Evolutionary conservation across 2,113 vertebrate species (phyloP), one percentile per base, ranked within the genome.

Genomic region (Phylloscopus trochiloides): DNA sequence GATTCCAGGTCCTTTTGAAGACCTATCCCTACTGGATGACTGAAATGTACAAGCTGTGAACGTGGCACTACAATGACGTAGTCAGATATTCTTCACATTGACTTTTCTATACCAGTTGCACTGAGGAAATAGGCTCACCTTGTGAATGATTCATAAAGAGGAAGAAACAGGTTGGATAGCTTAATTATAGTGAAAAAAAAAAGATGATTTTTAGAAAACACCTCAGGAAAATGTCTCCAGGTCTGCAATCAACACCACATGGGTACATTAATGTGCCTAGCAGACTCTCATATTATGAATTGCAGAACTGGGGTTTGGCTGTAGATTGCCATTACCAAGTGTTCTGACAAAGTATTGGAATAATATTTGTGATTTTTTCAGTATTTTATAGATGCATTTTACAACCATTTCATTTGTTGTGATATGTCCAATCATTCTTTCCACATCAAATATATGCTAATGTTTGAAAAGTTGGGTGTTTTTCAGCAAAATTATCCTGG

Each of bases 391-490:
- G 12, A 25, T 77, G 55, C 12, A 15, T 86, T 94, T 90, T 71
- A 62, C 19, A 74, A 40, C 29, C 5, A 31, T 83, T 95, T 78
- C 17, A 52, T 84, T 81, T 86, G 52, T 71, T 59, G 40, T 52
- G 36, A 29, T 55, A 88, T 5, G 11, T 45, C 71, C 43, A 47
- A 3, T n/a, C 48, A 57, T 63, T 51, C 62, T 86, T 95, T 93
- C 61, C n/a, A 92, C 31, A 86, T 90, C 52, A 86, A 88, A 95
- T 88, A 50, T 13, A 95, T 88, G 82, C 57, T 96, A 86, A 90
- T 92, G 63, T 63, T 80, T 90, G 65, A 93, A 84, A 96, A 88
- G 28, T 43, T 74, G 59, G 31, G 17, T 81, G 24, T 40, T 88
- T 94, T 96, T 80, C 55, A 86, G 55, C 16, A 72, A 86, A 90